phyloP scores from a whole-genome alignment of 2,797 vertebrate species.

The Oceanodroma leucorhoa region DNA sequence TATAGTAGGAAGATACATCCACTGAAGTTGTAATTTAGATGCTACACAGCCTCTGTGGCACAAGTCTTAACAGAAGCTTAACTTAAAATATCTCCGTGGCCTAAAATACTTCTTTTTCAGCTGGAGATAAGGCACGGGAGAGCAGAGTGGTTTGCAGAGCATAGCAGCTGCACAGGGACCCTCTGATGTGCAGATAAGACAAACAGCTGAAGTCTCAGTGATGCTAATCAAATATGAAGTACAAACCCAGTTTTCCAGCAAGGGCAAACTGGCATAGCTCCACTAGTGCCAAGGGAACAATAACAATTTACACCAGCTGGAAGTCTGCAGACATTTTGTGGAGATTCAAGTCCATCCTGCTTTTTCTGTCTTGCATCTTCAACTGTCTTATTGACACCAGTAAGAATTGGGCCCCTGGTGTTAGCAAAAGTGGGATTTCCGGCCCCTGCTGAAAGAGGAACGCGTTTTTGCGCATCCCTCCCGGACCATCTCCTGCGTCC shows the following conservation, averaged over 20 bases:
- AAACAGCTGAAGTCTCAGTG: not conserved
- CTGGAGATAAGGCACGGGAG: not conserved
- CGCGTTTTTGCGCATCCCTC: fast-evolving
- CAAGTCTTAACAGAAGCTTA: not conserved
- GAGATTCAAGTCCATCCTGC: not conserved
- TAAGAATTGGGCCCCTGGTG: not conserved
- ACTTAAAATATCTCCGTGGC: not conserved
- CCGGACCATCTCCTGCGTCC: not conserved
- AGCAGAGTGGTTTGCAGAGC: not conserved
- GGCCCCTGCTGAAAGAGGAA: not conserved
- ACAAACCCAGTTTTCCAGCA: not conserved
- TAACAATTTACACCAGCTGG: not conserved
- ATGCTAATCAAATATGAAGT: not conserved
- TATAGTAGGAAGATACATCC: not conserved
- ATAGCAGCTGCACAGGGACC: not conserved
- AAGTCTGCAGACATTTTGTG: not conserved
- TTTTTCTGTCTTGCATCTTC: not conserved
- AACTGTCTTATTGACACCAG: not conserved
- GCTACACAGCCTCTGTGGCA: not conserved
- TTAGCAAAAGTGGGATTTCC: not conserved
- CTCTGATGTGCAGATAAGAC: not conserved
- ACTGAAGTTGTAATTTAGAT: not conserved
- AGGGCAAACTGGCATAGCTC: not conserved
- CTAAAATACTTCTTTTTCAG: not conserved
- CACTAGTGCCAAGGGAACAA: not conserved